Percentiles rank a stretch among this genome's conserved stretches.
Evolutionary conservation across 2,797 vertebrate species (phyloP).

Genomic region (Coregonus ussuriensis): DNA sequence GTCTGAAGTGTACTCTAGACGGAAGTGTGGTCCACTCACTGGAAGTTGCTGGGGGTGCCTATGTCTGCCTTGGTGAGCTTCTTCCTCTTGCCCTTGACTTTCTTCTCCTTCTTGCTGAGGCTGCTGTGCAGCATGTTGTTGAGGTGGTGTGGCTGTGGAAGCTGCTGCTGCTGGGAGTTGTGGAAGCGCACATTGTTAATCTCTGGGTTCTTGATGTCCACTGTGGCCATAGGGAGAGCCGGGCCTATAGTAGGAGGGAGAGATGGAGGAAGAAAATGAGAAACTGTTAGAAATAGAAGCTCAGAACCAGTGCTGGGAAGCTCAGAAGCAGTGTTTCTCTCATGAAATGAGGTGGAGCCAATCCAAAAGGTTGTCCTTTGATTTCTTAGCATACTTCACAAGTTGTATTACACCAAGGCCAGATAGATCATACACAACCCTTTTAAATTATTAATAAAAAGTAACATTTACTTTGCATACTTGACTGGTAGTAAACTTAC

Average conservation of each 20-base stretch:
- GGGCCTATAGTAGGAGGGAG: slow-evolving; percentile 75
- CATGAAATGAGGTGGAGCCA: no score
- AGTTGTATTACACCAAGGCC: not conserved
- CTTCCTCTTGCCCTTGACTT: slow-evolving; percentile 94
- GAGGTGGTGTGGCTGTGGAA: slow-evolving; percentile 77
- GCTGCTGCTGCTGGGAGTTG: slow-evolving; percentile 81
- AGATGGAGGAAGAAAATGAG: slow-evolving; percentile 1
- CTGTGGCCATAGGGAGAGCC: slow-evolving; percentile 92
- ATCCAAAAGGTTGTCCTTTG: slow-evolving; percentile 2
- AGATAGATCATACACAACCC: not conserved
- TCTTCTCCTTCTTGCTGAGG: slow-evolving; percentile 91
- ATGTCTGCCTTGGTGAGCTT: slow-evolving; percentile 96
- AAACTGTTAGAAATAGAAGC: slow-evolving; percentile 13
- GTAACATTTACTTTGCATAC: not conserved
- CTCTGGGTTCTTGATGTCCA: slow-evolving; percentile 98
- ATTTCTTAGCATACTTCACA: not conserved
- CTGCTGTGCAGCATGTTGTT: slow-evolving; percentile 91
- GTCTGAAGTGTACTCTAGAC: not conserved
- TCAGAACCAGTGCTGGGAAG: not conserved
- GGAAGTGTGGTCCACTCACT: slow-evolving; percentile 67
- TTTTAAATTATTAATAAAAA: not conserved
- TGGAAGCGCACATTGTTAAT: slow-evolving; percentile 92
- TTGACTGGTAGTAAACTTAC: not conserved
- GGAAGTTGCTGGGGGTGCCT: slow-evolving; percentile 80
- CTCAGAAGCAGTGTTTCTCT: not conserved